A percentile compares a stretch with the other conserved stretches of the same genome.
These are phyloP conservation scores for Troilus luridus DNA, from an alignment of 2,888 invertebrate species.

Conservation along the genomic window DNA sequence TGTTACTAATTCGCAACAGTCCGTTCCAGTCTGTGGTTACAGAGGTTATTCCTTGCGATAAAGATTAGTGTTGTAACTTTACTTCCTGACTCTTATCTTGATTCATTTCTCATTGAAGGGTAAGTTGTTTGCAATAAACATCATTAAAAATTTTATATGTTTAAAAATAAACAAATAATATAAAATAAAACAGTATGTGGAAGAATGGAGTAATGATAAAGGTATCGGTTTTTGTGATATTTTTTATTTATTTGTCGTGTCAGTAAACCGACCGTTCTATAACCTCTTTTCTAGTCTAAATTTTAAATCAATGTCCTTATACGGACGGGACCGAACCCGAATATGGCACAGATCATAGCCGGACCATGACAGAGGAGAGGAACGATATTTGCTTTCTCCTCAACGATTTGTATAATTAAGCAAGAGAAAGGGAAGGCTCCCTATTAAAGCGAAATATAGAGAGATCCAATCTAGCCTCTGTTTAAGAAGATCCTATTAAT, in stretches of 20 bases:
- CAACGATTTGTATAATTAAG: constrained; percentile 34
- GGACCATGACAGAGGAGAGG: not conserved
- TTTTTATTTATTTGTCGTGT: not conserved
- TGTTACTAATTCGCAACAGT: not conserved
- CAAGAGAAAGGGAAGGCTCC: not conserved
- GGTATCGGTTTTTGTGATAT: not conserved
- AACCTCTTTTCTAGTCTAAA: not conserved
- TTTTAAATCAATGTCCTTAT: not conserved
- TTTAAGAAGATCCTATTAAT: not conserved
- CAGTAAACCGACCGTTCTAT: not conserved
- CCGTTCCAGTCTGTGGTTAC: not conserved
- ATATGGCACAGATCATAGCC: not conserved
- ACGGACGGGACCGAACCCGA: not conserved
- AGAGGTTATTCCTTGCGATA: not conserved
- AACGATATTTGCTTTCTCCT: constrained; percentile 44
- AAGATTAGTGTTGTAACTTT: constrained; percentile 19
- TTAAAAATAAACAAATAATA: too few relatives aligned
- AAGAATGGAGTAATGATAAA: too few relatives aligned
- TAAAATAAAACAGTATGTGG: too few relatives aligned
- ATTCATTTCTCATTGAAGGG: not conserved
- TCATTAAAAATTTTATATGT: not conserved
- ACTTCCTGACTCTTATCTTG: not conserved
- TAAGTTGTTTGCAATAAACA: not conserved
- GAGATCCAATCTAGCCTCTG: not conserved
- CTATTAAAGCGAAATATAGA: constrained; percentile 23